Base-by-base conservation (phyloP, 2,113 vertebrate species). In the Notechis scutatus region DNA sequence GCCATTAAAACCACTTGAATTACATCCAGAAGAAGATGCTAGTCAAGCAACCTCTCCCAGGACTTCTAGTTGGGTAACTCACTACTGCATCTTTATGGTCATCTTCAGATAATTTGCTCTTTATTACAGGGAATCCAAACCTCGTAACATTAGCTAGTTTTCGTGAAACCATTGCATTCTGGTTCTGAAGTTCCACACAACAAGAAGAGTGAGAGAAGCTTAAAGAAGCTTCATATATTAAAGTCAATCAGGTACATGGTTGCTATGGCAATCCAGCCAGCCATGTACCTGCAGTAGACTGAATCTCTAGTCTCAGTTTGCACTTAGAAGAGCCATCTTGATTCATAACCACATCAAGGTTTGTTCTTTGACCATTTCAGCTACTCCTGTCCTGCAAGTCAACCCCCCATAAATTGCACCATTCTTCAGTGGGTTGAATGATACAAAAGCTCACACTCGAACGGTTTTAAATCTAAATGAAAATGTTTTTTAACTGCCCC, bases 401-500 rank as follows among this genome's bases (percentile, higher is more conserved):
- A 94, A 93, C 94, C 93, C 91, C 93, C 92, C 95, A 26, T 74
- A 93, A 95, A 96, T 95, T 91, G 55, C 94, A 11, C 50, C 50
- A 52, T 94, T 85, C n/a, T 94, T 96, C 95, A 94, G 88, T 95
- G 90, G 64, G 95, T 95, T 97, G 96, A 97, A 97, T 96, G 97
- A 98, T 95, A 95, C 95, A 96, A 64, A 94, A 96, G 95, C 92
- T 54, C 96, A 97, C 96, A 97, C 97, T 96, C 45, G 95, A 97
- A 93, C 96, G 94, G 95, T 96, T 98, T 98, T 97, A 97, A 97
- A 97, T 97, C 96, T 97, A 97, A 97, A 95, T 93, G 94, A 95
- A 97, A 97, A 97, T 97, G 94, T 96, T 93, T 94, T 88, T 88
- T 93, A 26, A 95, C 93, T 92, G 94, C 91, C 0, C 9, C 9